Base-by-base conservation (phyloP, 1,140 invertebrate species). In the Zaprionus taronus region DNA sequence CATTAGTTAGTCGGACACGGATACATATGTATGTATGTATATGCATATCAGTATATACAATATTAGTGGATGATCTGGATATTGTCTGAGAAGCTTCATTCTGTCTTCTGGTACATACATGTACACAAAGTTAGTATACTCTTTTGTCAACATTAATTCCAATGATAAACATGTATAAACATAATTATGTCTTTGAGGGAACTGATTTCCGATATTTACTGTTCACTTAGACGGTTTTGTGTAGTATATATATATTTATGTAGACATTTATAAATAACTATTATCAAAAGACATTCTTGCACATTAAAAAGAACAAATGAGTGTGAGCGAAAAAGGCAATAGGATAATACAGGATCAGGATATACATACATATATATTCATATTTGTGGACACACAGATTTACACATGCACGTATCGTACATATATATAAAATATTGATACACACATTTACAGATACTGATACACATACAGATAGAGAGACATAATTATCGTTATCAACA, bases 401-500 rank as follows among this genome's bases (percentile, higher is more conserved):
- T 14, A 55, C 22, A 28, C 22, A 55, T 53, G 14, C 49, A 22
- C 9, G 24, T 53, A 26, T 22, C 51, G 5, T 55, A 28, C 4
- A 55, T 55, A 55, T 11, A 26, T 4, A 55, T 55, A 24, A n/a
- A 34, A n/a, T 41, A 41, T 15, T 26, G 14, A 55, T 28, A 68
- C 26, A 58, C 22, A 49, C 26, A 26, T 26, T 26, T 6, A 26
- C 26, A 26, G 26, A 26, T 26, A 26, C 24, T 26, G 24, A 26
- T 38, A 49, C 17, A 60, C 34, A 15, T 14, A 65, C 31, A 38
- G 22, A 22, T 28, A 56, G 31, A 53, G 11, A 55, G 17, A 58
- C 31, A 34, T 47, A 14, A 24, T 28, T 12, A 49, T 22, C 11
- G 17, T 22, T 22, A 20, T 65, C n/a, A 79, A 79, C 62, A 79